Evolutionary conservation across 2,888 invertebrate species (phyloP).

Genomic region (Cerastis leucographa): DNA sequence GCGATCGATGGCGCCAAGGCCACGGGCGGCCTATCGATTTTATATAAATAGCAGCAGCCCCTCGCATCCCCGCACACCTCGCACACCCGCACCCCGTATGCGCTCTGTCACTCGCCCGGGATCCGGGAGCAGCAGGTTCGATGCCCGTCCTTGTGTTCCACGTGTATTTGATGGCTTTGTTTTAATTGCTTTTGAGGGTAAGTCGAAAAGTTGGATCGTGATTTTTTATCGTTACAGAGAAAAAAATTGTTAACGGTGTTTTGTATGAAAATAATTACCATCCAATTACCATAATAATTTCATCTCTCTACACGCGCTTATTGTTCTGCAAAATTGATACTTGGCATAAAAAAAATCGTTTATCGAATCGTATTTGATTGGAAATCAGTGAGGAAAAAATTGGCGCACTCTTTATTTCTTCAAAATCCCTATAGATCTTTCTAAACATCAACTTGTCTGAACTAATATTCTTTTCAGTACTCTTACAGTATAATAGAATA

Average conservation of each 20-base stretch:
- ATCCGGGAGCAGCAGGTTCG: constrained; percentile 71
- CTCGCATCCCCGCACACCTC: constrained; percentile 62
- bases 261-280: background rate
- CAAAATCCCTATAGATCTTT: background rate
- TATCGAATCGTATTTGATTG: background rate
- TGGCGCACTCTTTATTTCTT: background rate
- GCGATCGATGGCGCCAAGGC: constrained; percentile 88
- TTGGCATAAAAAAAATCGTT: background rate
- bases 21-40: constrained; percentile 89
- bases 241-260: background rate
- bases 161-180: constrained; percentile 67
- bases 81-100: constrained; percentile 54
- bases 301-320: background rate
- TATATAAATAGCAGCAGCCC: constrained; percentile 88
- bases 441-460: background rate
- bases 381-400: background rate
- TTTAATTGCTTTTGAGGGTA: constrained; percentile 40
- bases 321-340: background rate
- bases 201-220: constrained; percentile 7
- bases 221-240: background rate
- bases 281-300: background rate
- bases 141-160: constrained; percentile 81
- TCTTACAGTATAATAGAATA: background rate
- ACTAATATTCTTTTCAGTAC: constrained; percentile 1
- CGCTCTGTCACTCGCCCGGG: constrained; percentile 56